Percentiles rank a stretch among this genome's conserved stretches.
phyloP scores from a whole-genome alignment of 2,888 invertebrate species.

The Leptinotarsa tumamoca region DNA sequence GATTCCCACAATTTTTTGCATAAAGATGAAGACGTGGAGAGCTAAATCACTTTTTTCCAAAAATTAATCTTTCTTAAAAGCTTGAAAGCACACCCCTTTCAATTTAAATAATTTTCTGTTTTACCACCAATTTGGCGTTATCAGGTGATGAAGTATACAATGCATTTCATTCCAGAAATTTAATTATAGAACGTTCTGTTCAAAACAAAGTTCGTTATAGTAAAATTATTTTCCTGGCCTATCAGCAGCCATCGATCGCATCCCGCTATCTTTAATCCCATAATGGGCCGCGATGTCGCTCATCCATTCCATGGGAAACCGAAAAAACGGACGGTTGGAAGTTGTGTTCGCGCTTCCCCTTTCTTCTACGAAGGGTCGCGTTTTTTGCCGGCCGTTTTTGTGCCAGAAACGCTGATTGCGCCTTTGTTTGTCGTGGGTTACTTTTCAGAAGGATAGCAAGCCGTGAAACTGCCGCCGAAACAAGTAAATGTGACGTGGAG shows the following conservation, averaged over 20 bases:
- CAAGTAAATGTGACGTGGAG: not conserved
- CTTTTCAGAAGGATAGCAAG: not conserved
- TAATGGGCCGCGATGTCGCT: slow-evolving; percentile 36
- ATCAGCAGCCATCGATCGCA: slow-evolving; percentile 23
- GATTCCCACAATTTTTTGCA: too few species aligned
- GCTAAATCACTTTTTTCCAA: too few species aligned
- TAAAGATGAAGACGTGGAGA: too few species aligned
- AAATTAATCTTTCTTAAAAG: too few species aligned
- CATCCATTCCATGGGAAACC: slow-evolving; percentile 39
- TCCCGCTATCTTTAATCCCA: slow-evolving; percentile 26
- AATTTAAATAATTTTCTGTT: too few species aligned
- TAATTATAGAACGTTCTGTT: too few species aligned
- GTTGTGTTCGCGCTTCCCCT: slow-evolving; percentile 3
- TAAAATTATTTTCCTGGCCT: not conserved
- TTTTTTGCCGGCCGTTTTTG: slow-evolving; percentile 25
- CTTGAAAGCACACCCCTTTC: too few species aligned
- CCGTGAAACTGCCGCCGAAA: not conserved
- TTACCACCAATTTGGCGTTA: too few species aligned
- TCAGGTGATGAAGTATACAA: too few species aligned
- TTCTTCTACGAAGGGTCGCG: slow-evolving; percentile 12
- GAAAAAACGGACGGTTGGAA: slow-evolving; percentile 24
- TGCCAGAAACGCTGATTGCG: slow-evolving; percentile 20
- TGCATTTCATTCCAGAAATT: too few species aligned
- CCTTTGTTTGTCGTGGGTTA: slow-evolving; percentile 23
- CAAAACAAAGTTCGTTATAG: too few species aligned